Base-by-base conservation (phyloP, 2,797 vertebrate genomes). In the Gallinago stenura region DNA sequence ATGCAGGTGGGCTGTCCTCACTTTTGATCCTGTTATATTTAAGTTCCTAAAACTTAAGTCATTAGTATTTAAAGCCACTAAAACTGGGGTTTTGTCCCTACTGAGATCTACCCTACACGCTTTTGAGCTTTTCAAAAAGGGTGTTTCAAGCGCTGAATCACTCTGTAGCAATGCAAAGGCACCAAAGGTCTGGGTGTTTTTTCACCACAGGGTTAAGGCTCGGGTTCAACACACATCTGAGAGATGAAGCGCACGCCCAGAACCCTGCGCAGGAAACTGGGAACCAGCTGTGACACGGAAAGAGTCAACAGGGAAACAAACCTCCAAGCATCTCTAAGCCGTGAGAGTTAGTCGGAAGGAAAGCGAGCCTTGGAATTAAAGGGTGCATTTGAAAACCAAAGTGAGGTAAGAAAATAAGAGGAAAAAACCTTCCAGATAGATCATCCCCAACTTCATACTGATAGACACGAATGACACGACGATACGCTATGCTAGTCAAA, bases 401-500 rank as follows among this genome's bases (percentile, higher is more conserved):
- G 98, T 96, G 97, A 98, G 98, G 95, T 96, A 98, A 97, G 97
- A 98, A 97, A 98, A 98, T 98, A 98, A 98, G 97, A 98, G 94
- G 98, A 98, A 97, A 98, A 98, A 98, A 99, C 99, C 99, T 99
- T 99, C 99, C 99, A 97, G 99, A 99, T 96, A 99, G 99, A 99
- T 99, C 99, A 98, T 99, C 99, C 98, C 98, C 98, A 98, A 99
- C 99, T 98, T 99, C 99, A 98, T 99, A 99, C 98, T 99, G 99
- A 99, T 98, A 99, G 98, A 99, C 99, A 98, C 98, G 98, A 98
- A 99, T 99, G 98, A 99, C 99, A 98, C 99, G 98, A 88, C 99
- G 99, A 97, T 99, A 99, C 28, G 99, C 99, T 99, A 99, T 99
- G 98, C 99, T 99, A 99, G 96, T 98, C 97, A 98, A 97, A 99